Percentiles rank a stretch among this genome's conserved stretches.
Conservation (phyloP, 2,888 invertebrate genomes). For the Polymixis flavicincta region DNA sequence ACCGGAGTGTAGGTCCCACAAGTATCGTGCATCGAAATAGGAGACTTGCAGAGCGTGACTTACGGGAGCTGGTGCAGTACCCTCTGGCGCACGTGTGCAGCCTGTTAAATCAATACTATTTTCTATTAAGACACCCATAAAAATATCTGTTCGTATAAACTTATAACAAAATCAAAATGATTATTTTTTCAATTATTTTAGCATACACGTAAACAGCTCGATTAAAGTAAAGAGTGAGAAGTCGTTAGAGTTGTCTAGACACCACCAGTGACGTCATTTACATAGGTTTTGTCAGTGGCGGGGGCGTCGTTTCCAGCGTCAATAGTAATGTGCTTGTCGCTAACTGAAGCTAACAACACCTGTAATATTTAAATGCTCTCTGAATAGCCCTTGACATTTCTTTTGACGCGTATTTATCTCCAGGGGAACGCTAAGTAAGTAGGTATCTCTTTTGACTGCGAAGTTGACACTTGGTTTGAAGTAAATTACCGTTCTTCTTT, state of each 20-base stretch:
- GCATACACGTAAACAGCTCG: background rate
- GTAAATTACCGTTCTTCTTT: background rate
- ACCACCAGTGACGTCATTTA: background rate
- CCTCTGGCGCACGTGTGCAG: background rate
- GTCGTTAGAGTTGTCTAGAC: background rate
- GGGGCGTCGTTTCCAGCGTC: background rate
- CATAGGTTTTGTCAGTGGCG: too few species aligned
- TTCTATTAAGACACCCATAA: background rate
- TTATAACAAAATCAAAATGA: background rate
- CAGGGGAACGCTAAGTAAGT: conserved; percentile 13
- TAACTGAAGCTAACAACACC: background rate
- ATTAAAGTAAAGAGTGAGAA: background rate
- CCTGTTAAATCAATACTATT: background rate
- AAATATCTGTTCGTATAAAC: background rate
- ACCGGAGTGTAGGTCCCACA: too few species aligned
- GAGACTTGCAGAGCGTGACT: too few species aligned
- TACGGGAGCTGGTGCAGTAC: too few species aligned
- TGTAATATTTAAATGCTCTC: conserved; percentile 1
- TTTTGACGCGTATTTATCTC: conserved; percentile 15
- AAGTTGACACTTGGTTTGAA: conserved; percentile 13
- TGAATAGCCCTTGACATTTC: conserved; percentile 11
- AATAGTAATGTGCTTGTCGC: background rate
- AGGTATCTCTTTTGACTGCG: conserved; percentile 7
- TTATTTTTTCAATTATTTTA: background rate
- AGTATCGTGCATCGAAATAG: too few species aligned